Evolutionary conservation across 1,140 invertebrate species (phyloP), one percentile per base, ranked within the genome.

Genomic region (Drosophila sp.): DNA sequence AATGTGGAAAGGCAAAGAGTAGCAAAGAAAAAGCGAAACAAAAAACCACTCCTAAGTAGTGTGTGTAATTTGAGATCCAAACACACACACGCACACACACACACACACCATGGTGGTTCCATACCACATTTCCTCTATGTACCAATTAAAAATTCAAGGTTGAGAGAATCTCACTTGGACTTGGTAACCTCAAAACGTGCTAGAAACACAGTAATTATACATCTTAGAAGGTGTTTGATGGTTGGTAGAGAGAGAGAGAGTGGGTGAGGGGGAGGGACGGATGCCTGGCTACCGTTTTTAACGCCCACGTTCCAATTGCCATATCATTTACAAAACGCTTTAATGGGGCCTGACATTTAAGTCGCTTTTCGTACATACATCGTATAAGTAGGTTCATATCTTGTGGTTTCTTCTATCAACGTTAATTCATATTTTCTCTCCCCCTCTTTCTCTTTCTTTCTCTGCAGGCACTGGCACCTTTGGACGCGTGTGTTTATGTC

Each of bases 381-480:
- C 17, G 17, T 17, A 17, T 17, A 17, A 17, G 17, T 17, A 17
- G 17, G 17, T 17, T 23, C 47, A 66, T 76, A 76, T 56, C 41
- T 27, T 58, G 32, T 50, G 56, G 56, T 58, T 58, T 35, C 33
- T 58, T 50, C 44, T 50, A 3, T 7, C 6, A 41, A 41, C 40
- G 54, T 55, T 76, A 58, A 60, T 67, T 50, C 44, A 50, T 40
- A 23, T 35, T 17, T 40, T 32, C n/a, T 32, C 3, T 50, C 4
- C 23, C 10, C 17, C 10, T 57, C 55, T 11, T 10, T 30, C 27
- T 60, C 27, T 60, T 30, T 56, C 30, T 54, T 30, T 64, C 89
- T 90, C 91, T 94, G 30, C 93, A 98, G 98, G 98, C 64, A 98
- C 98, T 6, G 98, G 98, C 58, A 98, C 97, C 27, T 98, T 99